Percentiles rank a stretch among this genome's conserved stretches.
These are phyloP conservation scores for Chamaea fasciata DNA, from an alignment of 2,113 vertebrate species.

Conservation along the genomic window DNA sequence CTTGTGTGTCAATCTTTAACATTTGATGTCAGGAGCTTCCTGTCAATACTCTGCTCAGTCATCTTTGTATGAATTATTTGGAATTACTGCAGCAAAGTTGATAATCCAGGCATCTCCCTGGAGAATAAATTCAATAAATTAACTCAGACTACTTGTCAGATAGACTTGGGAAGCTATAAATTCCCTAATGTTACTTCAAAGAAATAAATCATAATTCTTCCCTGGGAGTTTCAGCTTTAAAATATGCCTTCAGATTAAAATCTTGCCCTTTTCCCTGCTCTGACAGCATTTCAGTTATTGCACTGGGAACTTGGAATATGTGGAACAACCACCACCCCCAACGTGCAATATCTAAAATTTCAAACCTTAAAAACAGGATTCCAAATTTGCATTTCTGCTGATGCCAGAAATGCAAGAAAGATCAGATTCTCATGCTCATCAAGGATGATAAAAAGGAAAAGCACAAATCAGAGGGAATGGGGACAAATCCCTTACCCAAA, in stretches of 20 bases:
- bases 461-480: not conserved
- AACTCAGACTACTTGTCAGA: not conserved
- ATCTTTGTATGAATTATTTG: not conserved
- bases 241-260: not conserved
- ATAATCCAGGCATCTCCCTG: not conserved
- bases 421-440: not conserved
- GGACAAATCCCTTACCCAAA: conserved; percentile 81
- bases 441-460: not conserved
- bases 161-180: not conserved
- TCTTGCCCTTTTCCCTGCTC: not conserved
- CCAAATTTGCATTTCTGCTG: not conserved
- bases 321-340: not conserved
- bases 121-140: not conserved
- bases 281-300: not conserved
- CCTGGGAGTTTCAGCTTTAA: not conserved
- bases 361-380: not conserved
- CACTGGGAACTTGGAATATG: not conserved
- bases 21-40: not conserved
- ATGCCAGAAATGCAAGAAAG: not conserved
- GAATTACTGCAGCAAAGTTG: not conserved
- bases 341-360: not conserved
- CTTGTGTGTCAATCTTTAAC: not conserved
- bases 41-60: not conserved
- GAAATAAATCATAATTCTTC: not conserved
- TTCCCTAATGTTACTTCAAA: not conserved